Conservation (phyloP, 1,140 invertebrate genomes). For the Hormaphis cornu region DNA sequence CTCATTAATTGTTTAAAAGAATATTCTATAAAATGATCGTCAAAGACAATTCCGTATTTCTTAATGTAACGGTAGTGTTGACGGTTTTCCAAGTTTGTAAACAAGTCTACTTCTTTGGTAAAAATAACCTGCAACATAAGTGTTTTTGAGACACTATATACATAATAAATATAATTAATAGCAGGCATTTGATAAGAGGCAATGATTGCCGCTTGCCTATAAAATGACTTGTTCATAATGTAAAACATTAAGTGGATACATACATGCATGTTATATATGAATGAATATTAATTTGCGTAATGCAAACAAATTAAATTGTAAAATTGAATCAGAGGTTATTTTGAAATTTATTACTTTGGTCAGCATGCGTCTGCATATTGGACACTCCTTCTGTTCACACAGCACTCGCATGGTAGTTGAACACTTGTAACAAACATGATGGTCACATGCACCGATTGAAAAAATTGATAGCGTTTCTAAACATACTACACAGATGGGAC, state of each 20-base stretch:
- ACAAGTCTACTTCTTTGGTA: conserved; percentile 51
- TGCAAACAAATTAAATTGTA: neutral
- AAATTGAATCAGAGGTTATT: too few species aligned
- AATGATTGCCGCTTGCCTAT: too few species aligned
- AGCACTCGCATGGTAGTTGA: conserved; percentile 88
- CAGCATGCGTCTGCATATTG: conserved; percentile 82
- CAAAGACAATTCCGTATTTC: conserved; percentile 74
- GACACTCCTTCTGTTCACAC: conserved; percentile 86
- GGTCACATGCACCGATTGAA: conserved; percentile 79
- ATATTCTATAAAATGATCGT: conserved; percentile 57
- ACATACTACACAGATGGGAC: conserved; percentile 70
- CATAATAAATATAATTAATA: too few species aligned
- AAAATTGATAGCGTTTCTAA: conserved; percentile 70
- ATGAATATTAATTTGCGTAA: too few species aligned
- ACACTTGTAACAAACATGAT: conserved; percentile 93
- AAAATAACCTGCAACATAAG: conserved; percentile 59
- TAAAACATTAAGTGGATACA: too few species aligned
- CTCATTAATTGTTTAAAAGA: conserved; percentile 68
- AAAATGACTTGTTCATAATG: too few species aligned
- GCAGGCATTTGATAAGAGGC: too few species aligned
- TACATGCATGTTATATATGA: too few species aligned
- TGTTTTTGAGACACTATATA: neutral
- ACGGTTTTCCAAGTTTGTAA: conserved; percentile 48
- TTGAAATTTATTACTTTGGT: conserved; percentile 77
- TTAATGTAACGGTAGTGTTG: conserved; percentile 53